phyloP scores from a whole-genome alignment of 2,888 invertebrate species.

The Yponomeuta plumbellus region DNA sequence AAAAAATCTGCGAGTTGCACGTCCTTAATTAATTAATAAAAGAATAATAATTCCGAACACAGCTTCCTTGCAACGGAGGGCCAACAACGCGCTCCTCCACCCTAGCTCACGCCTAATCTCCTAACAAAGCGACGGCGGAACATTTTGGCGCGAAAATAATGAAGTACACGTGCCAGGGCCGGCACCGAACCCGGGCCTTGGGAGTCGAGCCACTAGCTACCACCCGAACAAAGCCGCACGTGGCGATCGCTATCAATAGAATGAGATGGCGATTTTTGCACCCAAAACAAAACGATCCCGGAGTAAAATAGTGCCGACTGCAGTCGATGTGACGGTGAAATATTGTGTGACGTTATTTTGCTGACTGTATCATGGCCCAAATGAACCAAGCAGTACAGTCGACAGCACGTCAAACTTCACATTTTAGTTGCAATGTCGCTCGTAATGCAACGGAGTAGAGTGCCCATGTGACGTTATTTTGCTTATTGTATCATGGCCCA shows the following conservation, averaged over 20 bases:
- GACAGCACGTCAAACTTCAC: no score
- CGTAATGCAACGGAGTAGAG: no score
- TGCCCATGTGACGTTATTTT: no score
- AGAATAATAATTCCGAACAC: neutral
- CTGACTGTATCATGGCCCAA: neutral
- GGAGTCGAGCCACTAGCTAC: constrained; percentile 25
- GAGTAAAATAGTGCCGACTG: constrained; percentile 15
- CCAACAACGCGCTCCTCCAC: constrained; percentile 21
- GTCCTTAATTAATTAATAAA: neutral
- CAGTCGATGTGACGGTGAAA: constrained; percentile 11
- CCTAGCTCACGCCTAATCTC: constrained; percentile 69
- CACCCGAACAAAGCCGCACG: constrained; percentile 46
- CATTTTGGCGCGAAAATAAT: constrained; percentile 76
- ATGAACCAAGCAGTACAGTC: neutral
- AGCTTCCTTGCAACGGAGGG: neutral
- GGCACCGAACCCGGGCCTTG: constrained; percentile 22
- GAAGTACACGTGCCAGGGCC: constrained; percentile 61
- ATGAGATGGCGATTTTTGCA: constrained; percentile 28
- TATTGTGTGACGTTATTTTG: constrained; percentile 15
- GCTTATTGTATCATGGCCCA: no score
- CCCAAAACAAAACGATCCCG: constrained; percentile 51
- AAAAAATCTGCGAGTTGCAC: no score
- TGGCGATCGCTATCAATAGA: constrained; percentile 63
- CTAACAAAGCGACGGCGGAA: constrained; percentile 71
- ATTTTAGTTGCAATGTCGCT: no score